Conservation (phyloP, 2,113 vertebrate species). For the Toxotes chatareus region DNA sequence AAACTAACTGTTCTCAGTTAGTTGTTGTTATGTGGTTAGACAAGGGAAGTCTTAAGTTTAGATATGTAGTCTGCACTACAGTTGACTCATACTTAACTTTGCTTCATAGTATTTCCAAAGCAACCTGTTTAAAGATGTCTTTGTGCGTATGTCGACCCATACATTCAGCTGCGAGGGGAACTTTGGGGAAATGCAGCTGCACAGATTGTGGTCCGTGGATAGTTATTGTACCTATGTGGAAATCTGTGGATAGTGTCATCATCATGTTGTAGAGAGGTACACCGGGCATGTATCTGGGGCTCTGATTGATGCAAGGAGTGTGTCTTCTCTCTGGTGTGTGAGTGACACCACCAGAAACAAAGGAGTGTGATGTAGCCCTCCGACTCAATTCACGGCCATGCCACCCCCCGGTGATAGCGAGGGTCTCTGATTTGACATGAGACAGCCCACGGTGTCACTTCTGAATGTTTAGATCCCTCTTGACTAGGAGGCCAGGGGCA, state of each 20-base stretch:
- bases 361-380: conserved; percentile 74
- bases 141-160: not conserved
- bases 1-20: conserved; percentile 82
- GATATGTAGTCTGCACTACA: conserved; percentile 54
- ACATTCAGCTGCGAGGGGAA: not conserved
- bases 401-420: conserved; percentile 73
- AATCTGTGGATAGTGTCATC: conserved; percentile 50
- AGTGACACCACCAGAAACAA: conserved; percentile 81
- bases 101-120: conserved; percentile 54
- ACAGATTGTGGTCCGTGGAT: not conserved
- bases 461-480: conserved; percentile 81
- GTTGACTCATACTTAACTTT: conserved; percentile 63
- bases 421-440: conserved; percentile 82
- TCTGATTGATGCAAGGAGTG: conserved; percentile 80
- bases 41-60: conserved; percentile 64
- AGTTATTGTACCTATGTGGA: conserved; percentile 34
- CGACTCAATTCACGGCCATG: conserved; percentile 72
- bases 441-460: conserved; percentile 84
- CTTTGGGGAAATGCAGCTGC: not conserved
- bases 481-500: conserved; percentile 84
- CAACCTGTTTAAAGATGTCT: conserved; percentile 49
- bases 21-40: conserved; percentile 74
- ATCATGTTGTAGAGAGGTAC: conserved; percentile 32
- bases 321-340: conserved; percentile 75
- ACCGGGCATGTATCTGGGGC: conserved; percentile 56